phyloP scores from a whole-genome alignment of 2,888 invertebrate species.

The Plebejus melissa region DNA sequence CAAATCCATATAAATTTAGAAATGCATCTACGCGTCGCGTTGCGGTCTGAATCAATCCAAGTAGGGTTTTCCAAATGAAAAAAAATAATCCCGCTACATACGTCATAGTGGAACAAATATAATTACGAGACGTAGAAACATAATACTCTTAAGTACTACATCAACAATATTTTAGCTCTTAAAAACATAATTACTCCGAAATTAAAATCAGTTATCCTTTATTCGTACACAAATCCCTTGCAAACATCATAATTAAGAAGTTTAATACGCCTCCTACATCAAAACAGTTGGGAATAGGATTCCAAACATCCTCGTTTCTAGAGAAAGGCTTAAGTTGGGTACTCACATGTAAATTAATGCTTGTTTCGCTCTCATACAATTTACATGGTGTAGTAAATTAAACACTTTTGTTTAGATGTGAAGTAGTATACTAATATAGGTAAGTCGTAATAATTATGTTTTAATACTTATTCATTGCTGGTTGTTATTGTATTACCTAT shows the following conservation, averaged over 20 bases:
- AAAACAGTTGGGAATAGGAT: not conserved
- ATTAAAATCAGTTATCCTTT: not conserved
- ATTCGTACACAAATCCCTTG: not conserved
- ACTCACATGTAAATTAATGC: not conserved
- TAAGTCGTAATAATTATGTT: not conserved
- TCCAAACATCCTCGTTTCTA: not conserved
- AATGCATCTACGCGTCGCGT: too few relatives aligned
- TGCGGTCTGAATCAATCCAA: too few relatives aligned
- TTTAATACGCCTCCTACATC: not conserved
- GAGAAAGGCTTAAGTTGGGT: not conserved
- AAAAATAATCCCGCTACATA: too few relatives aligned
- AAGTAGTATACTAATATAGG: not conserved
- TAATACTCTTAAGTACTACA: too few relatives aligned
- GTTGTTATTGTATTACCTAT: too few relatives aligned
- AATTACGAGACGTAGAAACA: too few relatives aligned
- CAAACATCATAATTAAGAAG: slow-evolving; percentile 17
- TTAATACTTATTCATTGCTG: not conserved
- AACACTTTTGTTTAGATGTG: not conserved
- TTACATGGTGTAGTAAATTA: not conserved
- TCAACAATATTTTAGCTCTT: not conserved
- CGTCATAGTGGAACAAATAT: too few relatives aligned
- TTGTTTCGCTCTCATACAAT: not conserved
- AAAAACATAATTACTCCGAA: not conserved
- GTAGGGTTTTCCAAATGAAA: too few relatives aligned
- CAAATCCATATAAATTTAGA: too few relatives aligned